These are phyloP conservation scores for Trypoxylus dichotomus DNA, from an alignment of 1,140 invertebrate species.

Conservation along the genomic window DNA sequence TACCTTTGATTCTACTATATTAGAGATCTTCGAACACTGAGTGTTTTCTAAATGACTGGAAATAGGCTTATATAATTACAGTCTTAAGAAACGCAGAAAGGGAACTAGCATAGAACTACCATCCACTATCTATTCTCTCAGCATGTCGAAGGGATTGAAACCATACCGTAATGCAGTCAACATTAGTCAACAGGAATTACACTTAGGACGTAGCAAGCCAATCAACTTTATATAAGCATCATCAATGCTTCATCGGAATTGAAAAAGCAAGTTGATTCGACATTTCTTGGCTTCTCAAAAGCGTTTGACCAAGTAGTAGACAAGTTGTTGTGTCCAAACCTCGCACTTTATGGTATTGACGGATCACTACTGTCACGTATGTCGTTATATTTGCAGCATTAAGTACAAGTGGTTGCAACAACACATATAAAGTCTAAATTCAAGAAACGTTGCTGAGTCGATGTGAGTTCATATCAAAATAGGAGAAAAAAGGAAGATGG, in stretches of 20 bases:
- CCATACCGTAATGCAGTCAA: neutral
- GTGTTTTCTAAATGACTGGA: neutral
- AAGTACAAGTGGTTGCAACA: no score
- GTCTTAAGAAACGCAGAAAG: neutral
- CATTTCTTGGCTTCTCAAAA: neutral
- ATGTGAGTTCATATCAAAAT: no score
- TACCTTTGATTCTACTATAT: neutral
- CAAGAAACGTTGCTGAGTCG: no score
- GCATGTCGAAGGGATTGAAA: neutral
- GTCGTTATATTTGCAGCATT: neutral
- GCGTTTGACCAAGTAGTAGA: neutral
- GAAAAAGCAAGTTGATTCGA: neutral
- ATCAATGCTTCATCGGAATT: neutral
- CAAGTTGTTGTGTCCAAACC: neutral
- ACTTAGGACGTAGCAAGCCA: no score
- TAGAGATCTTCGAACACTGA: neutral
- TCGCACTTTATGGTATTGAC: neutral
- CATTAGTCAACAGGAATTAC: no score
- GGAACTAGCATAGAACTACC: neutral
- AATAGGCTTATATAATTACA: neutral
- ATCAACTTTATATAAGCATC: neutral
- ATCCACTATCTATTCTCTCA: neutral
- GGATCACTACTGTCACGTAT: neutral
- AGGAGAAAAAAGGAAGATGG: no score
- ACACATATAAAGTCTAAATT: no score